phyloP scores from a whole-genome alignment of 2,888 invertebrate species.

The Dryomyza anilis region DNA sequence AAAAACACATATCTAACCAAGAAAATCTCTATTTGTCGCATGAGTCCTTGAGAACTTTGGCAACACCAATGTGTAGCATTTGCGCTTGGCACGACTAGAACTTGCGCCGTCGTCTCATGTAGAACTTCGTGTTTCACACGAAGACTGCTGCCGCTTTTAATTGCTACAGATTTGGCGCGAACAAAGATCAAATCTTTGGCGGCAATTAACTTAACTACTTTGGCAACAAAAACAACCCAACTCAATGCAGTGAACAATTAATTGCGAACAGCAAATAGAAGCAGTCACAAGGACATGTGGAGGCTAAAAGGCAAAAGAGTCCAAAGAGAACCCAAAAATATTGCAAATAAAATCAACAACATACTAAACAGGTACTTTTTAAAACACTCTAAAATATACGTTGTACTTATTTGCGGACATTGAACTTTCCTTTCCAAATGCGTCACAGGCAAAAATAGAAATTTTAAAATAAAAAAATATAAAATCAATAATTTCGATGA shows the following conservation, averaged over 20 bases:
- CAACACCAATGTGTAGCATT: not conserved
- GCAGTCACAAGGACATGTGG: not conserved
- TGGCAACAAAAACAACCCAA: not conserved
- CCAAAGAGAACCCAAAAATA: not conserved
- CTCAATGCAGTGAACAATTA: too few relatives aligned
- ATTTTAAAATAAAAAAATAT: too few relatives aligned
- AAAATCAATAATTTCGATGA: too few relatives aligned
- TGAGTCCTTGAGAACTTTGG: too few relatives aligned
- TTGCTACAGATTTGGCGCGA: not conserved
- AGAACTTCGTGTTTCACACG: not conserved
- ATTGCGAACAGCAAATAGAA: too few relatives aligned
- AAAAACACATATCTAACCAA: too few relatives aligned
- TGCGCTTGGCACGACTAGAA: not conserved
- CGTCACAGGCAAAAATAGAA: too few relatives aligned
- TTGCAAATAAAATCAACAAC: not conserved
- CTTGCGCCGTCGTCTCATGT: too few relatives aligned
- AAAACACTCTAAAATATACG: too few relatives aligned
- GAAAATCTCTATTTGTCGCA: too few relatives aligned
- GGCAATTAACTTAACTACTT: conserved; percentile 16
- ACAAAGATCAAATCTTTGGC: conserved; percentile 11
- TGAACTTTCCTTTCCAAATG: too few relatives aligned
- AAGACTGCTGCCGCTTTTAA: not conserved
- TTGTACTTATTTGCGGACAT: too few relatives aligned
- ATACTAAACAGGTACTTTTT: not conserved
- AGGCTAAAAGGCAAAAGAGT: not conserved